Conservation (phyloP, 2,888 invertebrate species). For the Apodemia duryi region DNA sequence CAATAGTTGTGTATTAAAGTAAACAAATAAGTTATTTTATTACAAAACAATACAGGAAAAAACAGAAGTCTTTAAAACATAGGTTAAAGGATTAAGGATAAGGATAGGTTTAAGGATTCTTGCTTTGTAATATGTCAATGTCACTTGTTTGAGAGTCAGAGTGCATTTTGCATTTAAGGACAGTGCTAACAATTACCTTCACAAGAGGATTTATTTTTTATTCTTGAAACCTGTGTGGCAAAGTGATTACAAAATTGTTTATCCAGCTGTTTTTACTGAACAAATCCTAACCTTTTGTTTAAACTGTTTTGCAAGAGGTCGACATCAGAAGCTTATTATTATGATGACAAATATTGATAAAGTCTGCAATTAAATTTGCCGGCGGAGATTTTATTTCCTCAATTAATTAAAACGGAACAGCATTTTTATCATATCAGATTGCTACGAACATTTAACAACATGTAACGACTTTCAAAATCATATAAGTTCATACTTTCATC, state of each 20-base stretch:
- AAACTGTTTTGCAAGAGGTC: neutral
- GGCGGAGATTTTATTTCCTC: neutral
- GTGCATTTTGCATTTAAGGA: conserved; percentile 1
- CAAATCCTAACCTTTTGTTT: neutral
- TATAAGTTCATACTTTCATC: neutral
- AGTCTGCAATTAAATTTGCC: neutral
- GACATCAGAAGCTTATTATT: neutral
- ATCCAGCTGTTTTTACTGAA: neutral
- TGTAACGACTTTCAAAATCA: neutral
- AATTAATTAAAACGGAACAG: neutral
- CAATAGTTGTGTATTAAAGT: too few species aligned
- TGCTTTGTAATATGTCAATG: neutral
- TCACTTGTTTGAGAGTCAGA: neutral
- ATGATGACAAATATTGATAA: neutral
- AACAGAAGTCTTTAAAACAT: neutral
- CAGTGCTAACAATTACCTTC: neutral
- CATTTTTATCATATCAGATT: neutral
- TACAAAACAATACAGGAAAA: neutral
- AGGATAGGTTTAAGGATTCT: neutral
- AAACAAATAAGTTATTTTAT: too few species aligned
- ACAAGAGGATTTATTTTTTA: neutral
- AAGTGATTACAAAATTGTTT: neutral
- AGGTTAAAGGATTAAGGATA: too few species aligned
- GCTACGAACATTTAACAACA: neutral
- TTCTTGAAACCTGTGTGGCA: neutral